Percentiles rank a stretch among this genome's conserved stretches.
These are phyloP conservation scores for Sycophila texana DNA, from an alignment of 2,888 invertebrate species.

Conservation along the genomic window DNA sequence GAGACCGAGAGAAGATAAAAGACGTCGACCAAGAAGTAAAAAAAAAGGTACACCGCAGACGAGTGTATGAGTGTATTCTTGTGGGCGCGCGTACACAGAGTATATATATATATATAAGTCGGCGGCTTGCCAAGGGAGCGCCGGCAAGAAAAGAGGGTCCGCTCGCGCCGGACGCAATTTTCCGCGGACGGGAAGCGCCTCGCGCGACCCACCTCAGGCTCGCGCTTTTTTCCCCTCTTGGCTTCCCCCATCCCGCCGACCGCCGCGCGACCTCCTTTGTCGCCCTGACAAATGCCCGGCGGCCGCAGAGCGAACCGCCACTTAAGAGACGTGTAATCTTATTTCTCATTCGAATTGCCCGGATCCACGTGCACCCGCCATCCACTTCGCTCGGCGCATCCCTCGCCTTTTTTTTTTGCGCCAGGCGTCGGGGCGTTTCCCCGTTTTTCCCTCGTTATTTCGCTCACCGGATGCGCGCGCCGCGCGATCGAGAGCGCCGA, in stretches of 20 bases:
- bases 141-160: slow-evolving; percentile 19
- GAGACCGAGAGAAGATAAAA: slow-evolving; percentile 34
- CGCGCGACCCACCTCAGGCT: slow-evolving; percentile 23
- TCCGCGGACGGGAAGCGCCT: slow-evolving; percentile 61
- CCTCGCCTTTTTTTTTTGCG: background rate
- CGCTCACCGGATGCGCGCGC: slow-evolving; percentile 1
- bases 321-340: slow-evolving; percentile 57
- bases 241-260: slow-evolving; percentile 7
- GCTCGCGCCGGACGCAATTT: slow-evolving; percentile 59
- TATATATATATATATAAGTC: too few species aligned
- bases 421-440: slow-evolving; percentile 16
- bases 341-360: slow-evolving; percentile 58
- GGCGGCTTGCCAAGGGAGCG: background rate
- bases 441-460: slow-evolving; percentile 24
- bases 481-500: slow-evolving; percentile 37
- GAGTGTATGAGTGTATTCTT: background rate
- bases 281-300: slow-evolving; percentile 55
- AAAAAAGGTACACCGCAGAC: background rate
- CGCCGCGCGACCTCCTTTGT: slow-evolving; percentile 50
- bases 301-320: slow-evolving; percentile 46
- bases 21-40: background rate
- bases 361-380: slow-evolving; percentile 41
- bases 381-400: background rate
- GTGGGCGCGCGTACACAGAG: background rate
- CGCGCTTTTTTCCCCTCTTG: slow-evolving; percentile 6